Evolutionary conservation across 2,113 vertebrate genomes (phyloP).

Genomic region (Clupea harengus): DNA sequence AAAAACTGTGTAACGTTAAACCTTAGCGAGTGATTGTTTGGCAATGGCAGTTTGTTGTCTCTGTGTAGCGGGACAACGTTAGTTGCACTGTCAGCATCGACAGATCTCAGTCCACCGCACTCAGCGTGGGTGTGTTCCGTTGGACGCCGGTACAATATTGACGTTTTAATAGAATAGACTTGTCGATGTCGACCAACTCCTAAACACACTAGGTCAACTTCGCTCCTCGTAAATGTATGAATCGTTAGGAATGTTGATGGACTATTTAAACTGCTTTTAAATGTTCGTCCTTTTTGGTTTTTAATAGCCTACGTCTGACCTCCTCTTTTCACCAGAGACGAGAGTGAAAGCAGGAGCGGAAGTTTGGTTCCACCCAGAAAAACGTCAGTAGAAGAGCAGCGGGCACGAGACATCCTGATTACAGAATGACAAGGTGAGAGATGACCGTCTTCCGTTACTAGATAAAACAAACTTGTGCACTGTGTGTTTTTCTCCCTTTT

Average conservation of each 20-base stretch:
- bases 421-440: constrained; percentile 74
- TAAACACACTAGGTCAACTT: neutral
- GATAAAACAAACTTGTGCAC: neutral
- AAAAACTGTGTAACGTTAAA: no score
- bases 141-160: neutral
- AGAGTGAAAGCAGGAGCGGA: neutral
- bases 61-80: neutral
- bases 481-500: no score
- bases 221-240: neutral
- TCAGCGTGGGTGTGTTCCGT: neutral
- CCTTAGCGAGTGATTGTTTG: neutral
- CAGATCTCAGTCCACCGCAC: neutral
- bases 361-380: constrained; percentile 12
- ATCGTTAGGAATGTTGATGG: neutral
- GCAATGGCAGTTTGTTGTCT: neutral
- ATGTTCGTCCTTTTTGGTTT: no score
- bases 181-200: neutral
- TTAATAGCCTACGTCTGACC: no score
- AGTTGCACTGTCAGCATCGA: neutral
- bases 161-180: neutral
- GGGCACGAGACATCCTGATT: constrained; percentile 61
- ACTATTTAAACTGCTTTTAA: neutral
- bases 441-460: neutral
- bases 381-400: constrained; percentile 54
- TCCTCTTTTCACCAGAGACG: neutral